Evolutionary conservation across 2,888 invertebrate genomes (phyloP).

Genomic region (Hypercompe scribonia): DNA sequence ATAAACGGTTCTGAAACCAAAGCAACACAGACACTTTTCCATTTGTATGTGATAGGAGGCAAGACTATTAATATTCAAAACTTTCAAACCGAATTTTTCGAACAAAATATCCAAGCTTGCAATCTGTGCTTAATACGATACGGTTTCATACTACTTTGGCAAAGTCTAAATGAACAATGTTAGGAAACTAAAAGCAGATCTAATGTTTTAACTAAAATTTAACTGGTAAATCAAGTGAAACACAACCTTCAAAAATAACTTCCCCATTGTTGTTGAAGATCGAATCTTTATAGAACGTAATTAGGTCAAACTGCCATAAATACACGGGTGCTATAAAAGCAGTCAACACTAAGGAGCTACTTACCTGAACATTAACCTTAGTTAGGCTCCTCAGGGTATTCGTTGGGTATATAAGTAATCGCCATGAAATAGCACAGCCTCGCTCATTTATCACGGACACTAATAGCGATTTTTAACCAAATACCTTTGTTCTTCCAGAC

Average conservation of each 20-base stretch:
- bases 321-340: constrained; percentile 37
- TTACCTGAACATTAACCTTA: constrained; percentile 36
- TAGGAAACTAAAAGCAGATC: neutral
- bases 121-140: constrained; percentile 12
- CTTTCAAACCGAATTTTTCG: constrained; percentile 17
- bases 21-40: constrained; percentile 8
- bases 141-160: constrained; percentile 5
- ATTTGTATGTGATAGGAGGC: constrained; percentile 12
- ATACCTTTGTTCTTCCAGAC: constrained; percentile 65
- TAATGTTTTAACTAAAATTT: neutral
- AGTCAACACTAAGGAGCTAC: constrained; percentile 42
- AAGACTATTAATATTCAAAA: constrained; percentile 30
- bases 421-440: constrained; percentile 61
- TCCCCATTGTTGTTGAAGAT: constrained; percentile 15
- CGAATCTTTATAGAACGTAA: constrained; percentile 27
- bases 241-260: neutral
- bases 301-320: constrained; percentile 41
- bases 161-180: constrained; percentile 12
- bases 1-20: neutral
- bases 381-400: constrained; percentile 49
- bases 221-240: constrained; percentile 10
- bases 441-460: constrained; percentile 68
- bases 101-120: constrained; percentile 16
- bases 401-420: constrained; percentile 58
- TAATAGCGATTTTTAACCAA: constrained; percentile 71